Percentiles rank a stretch among this genome's conserved stretches.
Conservation (phyloP, 2,797 vertebrate species). For the Crenichthys baileyi region DNA sequence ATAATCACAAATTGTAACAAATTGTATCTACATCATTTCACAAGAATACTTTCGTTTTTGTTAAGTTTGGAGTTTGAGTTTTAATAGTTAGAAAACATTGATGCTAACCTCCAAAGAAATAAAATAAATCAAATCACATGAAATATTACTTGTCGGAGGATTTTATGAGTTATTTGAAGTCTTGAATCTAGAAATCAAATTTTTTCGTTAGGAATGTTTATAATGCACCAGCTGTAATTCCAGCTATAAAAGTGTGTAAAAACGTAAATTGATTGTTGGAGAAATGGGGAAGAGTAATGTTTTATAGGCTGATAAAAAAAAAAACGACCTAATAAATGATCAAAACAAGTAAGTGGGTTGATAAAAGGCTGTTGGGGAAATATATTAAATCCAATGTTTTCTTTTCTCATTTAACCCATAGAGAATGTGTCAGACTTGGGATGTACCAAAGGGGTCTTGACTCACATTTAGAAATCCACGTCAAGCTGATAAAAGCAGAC, state of each 20-base stretch:
- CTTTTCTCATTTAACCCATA: background rate
- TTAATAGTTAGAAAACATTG: background rate
- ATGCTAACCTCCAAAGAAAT: background rate
- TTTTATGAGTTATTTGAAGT: background rate
- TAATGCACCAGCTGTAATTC: background rate
- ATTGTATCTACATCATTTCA: background rate
- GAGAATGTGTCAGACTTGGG: background rate
- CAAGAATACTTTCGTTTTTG: background rate
- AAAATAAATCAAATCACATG: background rate
- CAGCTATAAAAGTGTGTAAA: background rate
- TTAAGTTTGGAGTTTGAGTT: background rate
- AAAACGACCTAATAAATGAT: background rate
- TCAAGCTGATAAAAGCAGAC: slow-evolving; percentile 24
- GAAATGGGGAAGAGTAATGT: background rate
- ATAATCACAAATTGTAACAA: background rate
- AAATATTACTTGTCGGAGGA: background rate
- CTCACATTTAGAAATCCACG: background rate
- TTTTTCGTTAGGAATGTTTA: background rate
- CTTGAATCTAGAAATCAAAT: background rate
- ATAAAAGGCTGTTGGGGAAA: background rate
- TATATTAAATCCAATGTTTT: background rate
- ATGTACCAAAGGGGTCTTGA: background rate
- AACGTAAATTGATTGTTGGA: background rate
- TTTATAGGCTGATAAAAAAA: background rate
- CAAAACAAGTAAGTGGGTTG: background rate